These are phyloP conservation scores for Drosophila meridiana DNA, from an alignment of 2,888 invertebrate species.

Conservation along the genomic window DNA sequence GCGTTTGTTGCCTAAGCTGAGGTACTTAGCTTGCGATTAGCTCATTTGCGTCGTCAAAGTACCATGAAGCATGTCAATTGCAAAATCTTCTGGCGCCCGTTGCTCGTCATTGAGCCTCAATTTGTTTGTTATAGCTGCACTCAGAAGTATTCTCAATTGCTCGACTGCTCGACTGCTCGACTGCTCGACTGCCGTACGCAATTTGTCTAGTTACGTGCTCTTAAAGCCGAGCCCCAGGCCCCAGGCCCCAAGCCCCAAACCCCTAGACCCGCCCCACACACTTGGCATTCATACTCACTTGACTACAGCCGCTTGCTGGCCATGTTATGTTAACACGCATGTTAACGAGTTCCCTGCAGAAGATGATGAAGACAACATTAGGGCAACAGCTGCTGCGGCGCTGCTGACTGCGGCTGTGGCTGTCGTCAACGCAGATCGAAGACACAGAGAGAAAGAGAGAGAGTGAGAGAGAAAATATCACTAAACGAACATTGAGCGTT, in stretches of 20 bases:
- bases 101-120: slow-evolving; percentile 3
- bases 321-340: slow-evolving; percentile 65
- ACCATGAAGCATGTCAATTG: slow-evolving; percentile 55
- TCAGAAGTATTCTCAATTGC: slow-evolving; percentile 57
- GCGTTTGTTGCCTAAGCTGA: background rate
- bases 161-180: background rate
- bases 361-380: slow-evolving; percentile 34
- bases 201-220: slow-evolving; percentile 4
- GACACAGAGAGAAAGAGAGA: slow-evolving; percentile 33
- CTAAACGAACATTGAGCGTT: slow-evolving; percentile 41
- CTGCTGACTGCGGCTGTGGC: background rate
- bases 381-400: slow-evolving; percentile 3
- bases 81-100: slow-evolving; percentile 26
- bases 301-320: slow-evolving; percentile 13
- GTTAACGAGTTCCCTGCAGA: slow-evolving; percentile 49
- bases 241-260: background rate
- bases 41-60: slow-evolving; percentile 52
- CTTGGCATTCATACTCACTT: slow-evolving; percentile 46
- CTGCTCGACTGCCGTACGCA: background rate
- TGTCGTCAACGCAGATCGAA: slow-evolving; percentile 38
- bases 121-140: slow-evolving; percentile 11
- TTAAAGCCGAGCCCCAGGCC: slow-evolving; percentile 3
- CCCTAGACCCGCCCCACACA: background rate
- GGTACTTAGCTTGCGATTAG: slow-evolving; percentile 33
- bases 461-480: slow-evolving; percentile 39